Conservation (phyloP, 1,140 invertebrate genomes). For the Portunus trituberculatus region DNA sequence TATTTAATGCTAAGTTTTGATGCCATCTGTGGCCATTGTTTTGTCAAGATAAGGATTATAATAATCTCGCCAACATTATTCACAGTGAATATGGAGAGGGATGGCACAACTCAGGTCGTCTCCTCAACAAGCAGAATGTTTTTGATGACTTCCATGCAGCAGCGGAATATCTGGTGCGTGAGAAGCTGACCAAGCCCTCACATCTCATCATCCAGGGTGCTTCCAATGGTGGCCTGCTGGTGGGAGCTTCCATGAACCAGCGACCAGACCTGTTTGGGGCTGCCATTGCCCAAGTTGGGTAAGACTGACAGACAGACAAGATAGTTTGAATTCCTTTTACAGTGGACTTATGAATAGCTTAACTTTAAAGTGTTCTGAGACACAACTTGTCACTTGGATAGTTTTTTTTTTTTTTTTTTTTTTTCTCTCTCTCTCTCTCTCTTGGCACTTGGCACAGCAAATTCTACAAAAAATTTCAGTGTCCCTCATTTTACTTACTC, state of each 20-base stretch:
- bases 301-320: constrained; percentile 79
- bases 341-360: too few species aligned
- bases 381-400: too few species aligned
- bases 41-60: too few species aligned
- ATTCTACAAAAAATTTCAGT: too few species aligned
- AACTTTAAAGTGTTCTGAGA: too few species aligned
- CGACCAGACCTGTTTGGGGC: constrained; percentile 96
- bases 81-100: constrained; percentile 96
- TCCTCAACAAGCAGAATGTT: constrained; percentile 97
- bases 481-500: too few species aligned
- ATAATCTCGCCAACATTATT: background rate
- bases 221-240: constrained; percentile 97
- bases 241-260: constrained; percentile 96
- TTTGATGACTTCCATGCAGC: constrained; percentile 98
- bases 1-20: background rate
- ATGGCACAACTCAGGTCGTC: constrained; percentile 96
- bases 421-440: too few species aligned
- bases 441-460: too few species aligned
- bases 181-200: constrained; percentile 89
- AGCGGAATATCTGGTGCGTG: constrained; percentile 92
- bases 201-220: constrained; percentile 95
- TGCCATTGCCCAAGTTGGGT: constrained; percentile 95
- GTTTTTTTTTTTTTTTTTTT: too few species aligned
- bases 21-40: background rate
- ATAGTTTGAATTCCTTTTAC: too few species aligned